phyloP scores from a whole-genome alignment of 2,888 invertebrate species.

The Oxytorus armatus region DNA sequence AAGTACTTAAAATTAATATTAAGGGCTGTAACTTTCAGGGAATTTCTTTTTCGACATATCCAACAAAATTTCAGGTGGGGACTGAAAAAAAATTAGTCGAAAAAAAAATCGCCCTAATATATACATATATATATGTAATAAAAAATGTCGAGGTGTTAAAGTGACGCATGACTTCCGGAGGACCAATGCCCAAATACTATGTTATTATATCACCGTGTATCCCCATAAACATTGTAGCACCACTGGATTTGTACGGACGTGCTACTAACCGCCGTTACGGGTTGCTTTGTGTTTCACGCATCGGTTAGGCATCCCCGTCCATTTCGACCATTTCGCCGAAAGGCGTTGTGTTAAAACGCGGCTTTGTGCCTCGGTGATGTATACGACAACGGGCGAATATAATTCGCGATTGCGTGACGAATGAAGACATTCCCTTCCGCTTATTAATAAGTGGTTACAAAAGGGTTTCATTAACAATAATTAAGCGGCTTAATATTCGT shows the following conservation, averaged over 20 bases:
- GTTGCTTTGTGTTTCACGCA: conserved; percentile 28
- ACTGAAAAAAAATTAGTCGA: too few species aligned
- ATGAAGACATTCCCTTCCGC: neutral
- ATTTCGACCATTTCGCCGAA: conserved; percentile 39
- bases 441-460: neutral
- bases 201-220: conserved; percentile 44
- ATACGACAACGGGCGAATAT: too few species aligned
- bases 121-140: conserved; percentile 25
- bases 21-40: too few species aligned
- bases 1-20: too few species aligned
- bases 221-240: conserved; percentile 24
- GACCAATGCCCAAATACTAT: conserved; percentile 50
- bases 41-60: too few species aligned
- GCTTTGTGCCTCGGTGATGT: neutral
- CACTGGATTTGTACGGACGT: neutral
- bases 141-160: conserved; percentile 53
- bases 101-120: too few species aligned
- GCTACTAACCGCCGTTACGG: neutral
- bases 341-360: neutral
- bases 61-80: too few species aligned
- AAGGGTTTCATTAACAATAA: neutral
- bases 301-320: conserved; percentile 42
- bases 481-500: too few species aligned
- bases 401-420: conserved; percentile 16
- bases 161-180: conserved; percentile 62